Evolutionary conservation across 2,888 invertebrate genomes (phyloP), one percentile per base, ranked within the genome.

Genomic region (Elegia similella): DNA sequence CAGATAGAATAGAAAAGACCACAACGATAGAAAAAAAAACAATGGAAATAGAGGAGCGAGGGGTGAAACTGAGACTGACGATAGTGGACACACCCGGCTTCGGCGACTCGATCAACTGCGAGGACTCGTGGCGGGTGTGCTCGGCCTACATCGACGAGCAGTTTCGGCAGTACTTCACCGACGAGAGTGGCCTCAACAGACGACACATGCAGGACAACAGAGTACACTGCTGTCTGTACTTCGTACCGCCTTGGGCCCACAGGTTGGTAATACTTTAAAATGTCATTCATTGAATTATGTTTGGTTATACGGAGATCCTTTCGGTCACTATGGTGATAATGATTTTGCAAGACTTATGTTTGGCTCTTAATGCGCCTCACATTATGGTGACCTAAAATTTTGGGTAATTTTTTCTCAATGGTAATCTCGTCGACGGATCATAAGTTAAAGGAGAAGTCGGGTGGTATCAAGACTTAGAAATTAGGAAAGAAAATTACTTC

Each of bases 81-180:
- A 96, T 98, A 62, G 98, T 98, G 7, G 98, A 98, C 78, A 98
- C 98, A 0, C 98, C 98, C n/a, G 96, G 98, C 0, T 98, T 97
- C 76, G 98, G 98, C 10, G 98, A 98, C 83, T 95, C 97, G 10
- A 94, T 98, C 53, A 98, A 98, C 81, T 97, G 97, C 75, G 97
- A 98, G 74, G 97, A 98, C 76, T 98, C 98, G 64, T 98, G 98
- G 97, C 94, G 96, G 65, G 95, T 97, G 0, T 96, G 98, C 75
- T 96, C 96, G 34, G 95, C 96, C 38, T 98, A 98, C 81, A 96
- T 98, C 64, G 98, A 98, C 76, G 97, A 98, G 71, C 98, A 98
- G 84, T 95, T 95, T 81, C 92, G 95, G 58, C 95, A 95, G 77
- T 95, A 95, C 78, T 95, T 97, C 80, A 96, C 96, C 1, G 98